Conservation (phyloP, 2,113 vertebrate species). For the Diadophis punctatus region DNA sequence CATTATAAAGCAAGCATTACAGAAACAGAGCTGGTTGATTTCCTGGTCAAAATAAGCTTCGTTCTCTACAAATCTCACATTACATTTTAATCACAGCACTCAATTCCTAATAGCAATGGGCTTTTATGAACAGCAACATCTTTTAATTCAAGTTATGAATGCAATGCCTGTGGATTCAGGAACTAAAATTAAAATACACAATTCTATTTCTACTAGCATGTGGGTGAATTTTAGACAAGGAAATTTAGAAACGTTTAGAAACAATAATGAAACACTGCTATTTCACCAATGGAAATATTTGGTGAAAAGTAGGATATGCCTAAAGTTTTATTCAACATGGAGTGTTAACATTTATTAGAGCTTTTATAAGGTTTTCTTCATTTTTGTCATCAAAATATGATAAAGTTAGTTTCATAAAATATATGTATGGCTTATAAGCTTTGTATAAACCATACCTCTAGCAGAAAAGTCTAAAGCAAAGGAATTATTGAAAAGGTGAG, state of each 20-base stretch:
- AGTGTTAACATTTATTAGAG: background rate
- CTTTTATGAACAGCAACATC: background rate
- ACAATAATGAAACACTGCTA: background rate
- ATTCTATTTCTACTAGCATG: background rate
- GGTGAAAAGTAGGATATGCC: conserved; percentile 13
- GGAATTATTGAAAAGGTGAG: background rate
- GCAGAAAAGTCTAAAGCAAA: background rate
- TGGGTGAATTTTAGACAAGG: conserved; percentile 1
- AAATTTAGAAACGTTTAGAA: conserved; percentile 23
- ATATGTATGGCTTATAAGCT: background rate
- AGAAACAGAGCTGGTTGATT: background rate
- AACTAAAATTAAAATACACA: conserved; percentile 1
- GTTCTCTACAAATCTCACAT: background rate
- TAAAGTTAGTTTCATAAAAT: background rate
- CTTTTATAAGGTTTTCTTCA: background rate
- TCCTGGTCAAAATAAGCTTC: background rate
- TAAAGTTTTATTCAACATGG: background rate
- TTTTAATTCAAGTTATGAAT: background rate
- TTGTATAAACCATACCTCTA: background rate
- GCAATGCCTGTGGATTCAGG: conserved; percentile 2
- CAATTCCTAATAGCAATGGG: conserved; percentile 5
- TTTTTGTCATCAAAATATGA: background rate
- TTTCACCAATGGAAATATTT: conserved; percentile 6
- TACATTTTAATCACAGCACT: background rate
- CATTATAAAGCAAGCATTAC: background rate